Percentiles rank a stretch among this genome's conserved stretches.
Evolutionary conservation across 2,113 vertebrate genomes (phyloP).

Genomic region (Falco punctatus): DNA sequence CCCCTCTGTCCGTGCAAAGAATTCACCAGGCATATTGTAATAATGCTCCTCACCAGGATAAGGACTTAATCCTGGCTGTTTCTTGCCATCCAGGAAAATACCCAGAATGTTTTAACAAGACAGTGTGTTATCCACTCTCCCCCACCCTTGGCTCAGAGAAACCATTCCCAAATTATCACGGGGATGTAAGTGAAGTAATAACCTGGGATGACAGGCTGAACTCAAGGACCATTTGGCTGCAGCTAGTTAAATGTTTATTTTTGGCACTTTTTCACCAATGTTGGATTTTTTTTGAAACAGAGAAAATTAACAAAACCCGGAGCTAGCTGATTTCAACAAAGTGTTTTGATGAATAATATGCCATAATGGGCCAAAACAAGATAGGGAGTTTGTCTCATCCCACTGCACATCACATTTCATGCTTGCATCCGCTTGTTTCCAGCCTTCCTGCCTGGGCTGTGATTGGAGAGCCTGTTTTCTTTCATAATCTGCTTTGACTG

Average conservation of each 20-base stretch:
- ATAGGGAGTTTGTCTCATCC: slow-evolving; percentile 45
- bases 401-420: slow-evolving; percentile 20
- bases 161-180: background rate
- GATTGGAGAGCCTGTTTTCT: slow-evolving; percentile 48
- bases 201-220: background rate
- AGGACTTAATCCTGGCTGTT: background rate
- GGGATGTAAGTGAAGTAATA: background rate
- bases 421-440: slow-evolving; percentile 6
- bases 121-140: background rate
- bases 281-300: slow-evolving; percentile 30
- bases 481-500: slow-evolving; percentile 7
- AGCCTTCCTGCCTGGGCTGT: slow-evolving; percentile 2
- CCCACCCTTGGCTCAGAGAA: background rate
- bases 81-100: background rate
- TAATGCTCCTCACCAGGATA: background rate
- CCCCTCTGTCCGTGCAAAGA: background rate
- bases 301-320: slow-evolving; percentile 19
- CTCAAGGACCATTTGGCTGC: slow-evolving; percentile 16
- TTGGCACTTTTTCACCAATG: background rate
- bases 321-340: slow-evolving; percentile 57
- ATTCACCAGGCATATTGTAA: background rate
- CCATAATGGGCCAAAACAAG: slow-evolving; percentile 54
- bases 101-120: background rate
- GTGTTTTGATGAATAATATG: slow-evolving; percentile 65
- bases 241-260: slow-evolving; percentile 18